These are phyloP conservation scores for Neodiprion virginianus DNA, from an alignment of 1,140 invertebrate species.

Conservation along the genomic window DNA sequence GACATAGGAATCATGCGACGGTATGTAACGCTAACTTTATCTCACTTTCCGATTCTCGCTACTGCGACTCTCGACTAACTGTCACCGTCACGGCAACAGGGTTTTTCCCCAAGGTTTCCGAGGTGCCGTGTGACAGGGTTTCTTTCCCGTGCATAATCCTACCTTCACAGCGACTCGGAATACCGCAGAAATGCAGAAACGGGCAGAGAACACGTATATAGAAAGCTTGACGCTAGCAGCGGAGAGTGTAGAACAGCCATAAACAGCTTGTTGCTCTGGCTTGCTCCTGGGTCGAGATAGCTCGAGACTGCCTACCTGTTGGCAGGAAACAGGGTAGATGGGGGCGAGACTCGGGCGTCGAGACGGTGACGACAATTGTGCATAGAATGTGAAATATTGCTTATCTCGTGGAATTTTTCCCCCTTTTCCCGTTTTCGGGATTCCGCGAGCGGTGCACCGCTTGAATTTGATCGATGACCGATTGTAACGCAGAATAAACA, in stretches of 20 bases:
- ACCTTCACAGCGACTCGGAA: conserved; percentile 17
- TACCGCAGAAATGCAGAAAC: not conserved
- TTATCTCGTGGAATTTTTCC: not conserved
- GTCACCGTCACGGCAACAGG: no score
- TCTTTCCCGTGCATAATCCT: conserved; percentile 39
- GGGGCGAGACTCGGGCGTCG: not conserved
- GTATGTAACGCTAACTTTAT: no score
- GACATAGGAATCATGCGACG: no score
- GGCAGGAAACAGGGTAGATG: not conserved
- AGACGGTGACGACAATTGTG: conserved; percentile 46
- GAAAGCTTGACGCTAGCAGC: no score
- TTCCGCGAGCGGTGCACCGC: no score
- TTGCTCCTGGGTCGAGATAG: conserved; percentile 37
- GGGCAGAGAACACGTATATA: not conserved
- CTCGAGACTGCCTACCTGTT: conserved; percentile 9
- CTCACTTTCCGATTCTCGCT: no score
- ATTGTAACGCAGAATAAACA: no score
- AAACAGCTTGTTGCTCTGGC: conserved; percentile 64
- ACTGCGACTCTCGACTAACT: no score
- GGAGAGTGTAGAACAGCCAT: conserved; percentile 50
- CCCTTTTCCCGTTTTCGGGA: no score
- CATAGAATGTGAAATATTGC: conserved; percentile 56
- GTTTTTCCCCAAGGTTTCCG: no score
- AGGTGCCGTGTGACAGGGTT: conserved; percentile 27
- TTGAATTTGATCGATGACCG: no score